Conservation (phyloP, 2,113 vertebrate species). For the Willisornis vidua region DNA sequence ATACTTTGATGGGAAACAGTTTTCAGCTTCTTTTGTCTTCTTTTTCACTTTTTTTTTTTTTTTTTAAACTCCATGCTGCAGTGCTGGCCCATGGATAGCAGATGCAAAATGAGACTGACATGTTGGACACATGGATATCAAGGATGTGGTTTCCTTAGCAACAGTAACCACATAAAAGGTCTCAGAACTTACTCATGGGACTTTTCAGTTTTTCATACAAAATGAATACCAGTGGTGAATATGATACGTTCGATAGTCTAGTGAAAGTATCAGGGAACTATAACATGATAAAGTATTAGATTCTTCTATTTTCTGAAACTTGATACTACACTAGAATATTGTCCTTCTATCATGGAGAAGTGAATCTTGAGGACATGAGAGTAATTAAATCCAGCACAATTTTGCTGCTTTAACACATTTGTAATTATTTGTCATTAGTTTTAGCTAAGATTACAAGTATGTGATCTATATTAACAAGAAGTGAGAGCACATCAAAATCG, state of each 20-base stretch:
- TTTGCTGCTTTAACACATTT: not conserved
- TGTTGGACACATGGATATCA: slow-evolving; percentile 77
- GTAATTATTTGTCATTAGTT: not conserved
- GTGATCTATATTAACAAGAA: not conserved
- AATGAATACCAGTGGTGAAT: slow-evolving; percentile 70
- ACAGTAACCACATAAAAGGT: slow-evolving; percentile 77
- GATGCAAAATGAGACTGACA: slow-evolving; percentile 78
- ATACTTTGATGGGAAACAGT: slow-evolving; percentile 25
- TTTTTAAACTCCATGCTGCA: slow-evolving; percentile 42
- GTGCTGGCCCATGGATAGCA: slow-evolving; percentile 62
- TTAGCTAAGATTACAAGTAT: not conserved
- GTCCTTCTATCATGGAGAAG: not conserved
- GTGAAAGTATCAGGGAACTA: slow-evolving; percentile 1
- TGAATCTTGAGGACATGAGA: not conserved
- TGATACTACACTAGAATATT: not conserved
- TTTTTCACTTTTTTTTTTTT: slow-evolving; percentile 32
- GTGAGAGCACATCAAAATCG: not conserved
- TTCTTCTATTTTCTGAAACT: not conserved
- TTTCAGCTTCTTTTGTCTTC: slow-evolving; percentile 43
- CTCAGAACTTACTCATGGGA: slow-evolving; percentile 80
- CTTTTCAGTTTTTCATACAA: slow-evolving; percentile 73
- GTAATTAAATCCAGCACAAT: not conserved
- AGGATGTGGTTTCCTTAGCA: slow-evolving; percentile 80
- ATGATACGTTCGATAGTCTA: slow-evolving; percentile 56
- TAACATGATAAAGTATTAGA: not conserved